phyloP scores from a whole-genome alignment of 2,888 invertebrate genomes.

The Pardosa pseudoannulata region DNA sequence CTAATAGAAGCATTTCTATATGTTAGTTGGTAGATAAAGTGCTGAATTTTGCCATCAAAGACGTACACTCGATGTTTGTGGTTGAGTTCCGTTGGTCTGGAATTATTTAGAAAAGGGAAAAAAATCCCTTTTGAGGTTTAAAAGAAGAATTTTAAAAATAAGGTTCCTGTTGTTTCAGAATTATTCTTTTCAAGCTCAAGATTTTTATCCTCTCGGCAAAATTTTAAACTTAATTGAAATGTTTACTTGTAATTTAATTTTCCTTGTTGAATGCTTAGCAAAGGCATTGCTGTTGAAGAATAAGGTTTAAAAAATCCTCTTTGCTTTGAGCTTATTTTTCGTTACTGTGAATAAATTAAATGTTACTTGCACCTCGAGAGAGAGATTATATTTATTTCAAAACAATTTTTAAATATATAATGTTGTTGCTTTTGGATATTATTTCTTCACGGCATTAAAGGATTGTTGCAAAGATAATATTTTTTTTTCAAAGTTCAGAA shows the following conservation, averaged over 20 bases:
- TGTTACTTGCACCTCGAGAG: not conserved
- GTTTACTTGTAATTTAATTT: not conserved
- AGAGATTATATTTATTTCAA: constrained; percentile 9
- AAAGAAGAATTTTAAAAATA: too few relatives aligned
- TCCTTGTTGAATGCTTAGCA: not conserved
- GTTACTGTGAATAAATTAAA: not conserved
- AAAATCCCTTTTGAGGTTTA: too few relatives aligned
- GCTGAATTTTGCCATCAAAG: too few relatives aligned
- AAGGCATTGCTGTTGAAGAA: not conserved
- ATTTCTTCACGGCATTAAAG: not conserved
- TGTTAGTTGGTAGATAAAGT: too few relatives aligned
- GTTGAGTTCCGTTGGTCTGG: too few relatives aligned
- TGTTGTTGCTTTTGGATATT: not conserved
- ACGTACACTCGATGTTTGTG: too few relatives aligned
- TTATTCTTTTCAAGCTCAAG: too few relatives aligned
- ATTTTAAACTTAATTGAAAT: too few relatives aligned
- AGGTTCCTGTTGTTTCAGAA: too few relatives aligned
- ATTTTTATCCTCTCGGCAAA: too few relatives aligned
- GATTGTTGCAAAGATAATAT: not conserved
- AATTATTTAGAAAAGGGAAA: too few relatives aligned
- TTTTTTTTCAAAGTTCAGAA: not conserved
- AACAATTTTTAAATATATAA: not conserved
- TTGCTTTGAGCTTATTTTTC: not conserved
- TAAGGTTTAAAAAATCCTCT: not conserved
- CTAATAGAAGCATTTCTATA: too few relatives aligned